phyloP scores from a whole-genome alignment of 2,113 vertebrate species.

The Podocnemis expansa region DNA sequence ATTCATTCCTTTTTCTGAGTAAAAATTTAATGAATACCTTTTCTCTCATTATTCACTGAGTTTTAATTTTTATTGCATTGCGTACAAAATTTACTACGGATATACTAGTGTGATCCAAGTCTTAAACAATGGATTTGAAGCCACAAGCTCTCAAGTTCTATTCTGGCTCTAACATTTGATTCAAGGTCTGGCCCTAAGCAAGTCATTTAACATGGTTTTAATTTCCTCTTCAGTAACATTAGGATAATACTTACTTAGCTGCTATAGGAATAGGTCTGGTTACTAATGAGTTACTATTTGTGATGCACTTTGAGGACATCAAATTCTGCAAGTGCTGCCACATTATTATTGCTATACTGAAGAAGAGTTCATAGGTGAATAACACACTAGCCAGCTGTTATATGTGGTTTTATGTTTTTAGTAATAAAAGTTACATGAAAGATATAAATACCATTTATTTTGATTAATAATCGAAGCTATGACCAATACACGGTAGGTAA shows the following conservation, averaged over 20 bases:
- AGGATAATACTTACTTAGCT: not conserved
- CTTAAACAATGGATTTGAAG: not conserved
- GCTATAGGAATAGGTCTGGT: not conserved
- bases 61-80: too few species aligned
- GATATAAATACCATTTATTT: not conserved
- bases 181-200: not conserved
- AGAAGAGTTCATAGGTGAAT: not conserved
- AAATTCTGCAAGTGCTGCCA: not conserved
- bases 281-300: not conserved
- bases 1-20: not conserved
- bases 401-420: not conserved
- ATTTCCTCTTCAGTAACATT: not conserved
- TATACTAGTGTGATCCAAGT: not conserved
- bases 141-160: not conserved
- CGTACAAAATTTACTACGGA: too few species aligned
- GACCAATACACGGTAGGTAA: not conserved
- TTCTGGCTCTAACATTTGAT: not conserved
- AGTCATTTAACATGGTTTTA: not conserved
- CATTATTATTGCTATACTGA: not conserved
- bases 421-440: not conserved
- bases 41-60: too few species aligned
- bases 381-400: not conserved
- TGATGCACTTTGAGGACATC: not conserved
- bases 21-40: too few species aligned
- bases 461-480: not conserved